Evolutionary conservation across 1,140 invertebrate species (phyloP).

Genomic region (Tetramorium alpestre): DNA sequence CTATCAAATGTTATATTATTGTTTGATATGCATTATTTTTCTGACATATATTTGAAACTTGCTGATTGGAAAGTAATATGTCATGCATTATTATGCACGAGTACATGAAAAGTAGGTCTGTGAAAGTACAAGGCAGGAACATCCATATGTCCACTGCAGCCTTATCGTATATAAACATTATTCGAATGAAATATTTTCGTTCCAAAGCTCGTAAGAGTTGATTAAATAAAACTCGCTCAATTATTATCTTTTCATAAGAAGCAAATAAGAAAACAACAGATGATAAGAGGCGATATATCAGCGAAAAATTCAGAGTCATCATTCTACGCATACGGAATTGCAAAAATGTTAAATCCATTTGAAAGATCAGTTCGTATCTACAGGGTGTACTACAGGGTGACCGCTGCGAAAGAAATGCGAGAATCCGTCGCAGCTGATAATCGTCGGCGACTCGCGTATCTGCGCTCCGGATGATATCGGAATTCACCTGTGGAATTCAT

Average conservation of each 20-base stretch:
- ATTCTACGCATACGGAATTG: not conserved
- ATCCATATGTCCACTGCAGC: slow-evolving; percentile 2
- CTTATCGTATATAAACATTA: slow-evolving; percentile 17
- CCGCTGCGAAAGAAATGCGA: not conserved
- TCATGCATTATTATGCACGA: not conserved
- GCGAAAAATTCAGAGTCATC: slow-evolving; percentile 32
- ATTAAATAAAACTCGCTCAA: not conserved
- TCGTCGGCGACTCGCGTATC: not conserved
- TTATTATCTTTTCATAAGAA: not conserved
- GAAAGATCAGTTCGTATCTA: not conserved
- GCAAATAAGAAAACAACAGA: not conserved
- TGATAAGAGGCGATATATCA: not conserved
- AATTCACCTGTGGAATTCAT: slow-evolving; percentile 42
- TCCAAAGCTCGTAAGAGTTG: not conserved
- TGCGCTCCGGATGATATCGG: too few relatives aligned
- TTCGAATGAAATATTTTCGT: slow-evolving; percentile 32
- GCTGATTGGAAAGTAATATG: not conserved
- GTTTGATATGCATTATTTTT: not conserved
- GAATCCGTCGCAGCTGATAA: not conserved
- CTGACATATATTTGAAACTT: not conserved
- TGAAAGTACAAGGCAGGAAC: slow-evolving; percentile 70
- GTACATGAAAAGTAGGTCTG: slow-evolving; percentile 73
- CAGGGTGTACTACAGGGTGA: too few relatives aligned
- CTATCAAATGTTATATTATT: not conserved
- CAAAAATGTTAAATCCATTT: not conserved